Evolutionary conservation across 1,140 invertebrate species (phyloP).

Genomic region (Ruditapes philippinarum): DNA sequence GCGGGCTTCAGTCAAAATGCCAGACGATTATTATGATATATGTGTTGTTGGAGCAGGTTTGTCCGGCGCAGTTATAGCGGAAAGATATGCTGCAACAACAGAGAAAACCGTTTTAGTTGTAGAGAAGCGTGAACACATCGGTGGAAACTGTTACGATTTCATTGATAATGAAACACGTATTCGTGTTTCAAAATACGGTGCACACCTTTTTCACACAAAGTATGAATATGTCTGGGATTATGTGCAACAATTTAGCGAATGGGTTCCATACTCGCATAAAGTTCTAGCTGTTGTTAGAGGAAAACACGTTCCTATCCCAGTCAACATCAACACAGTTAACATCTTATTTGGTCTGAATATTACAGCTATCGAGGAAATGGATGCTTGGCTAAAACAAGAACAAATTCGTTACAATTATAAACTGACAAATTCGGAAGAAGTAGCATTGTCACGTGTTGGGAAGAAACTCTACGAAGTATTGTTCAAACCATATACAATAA

Average conservation of each 20-base stretch:
- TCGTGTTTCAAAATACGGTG: neutral
- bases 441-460: neutral
- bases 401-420: neutral
- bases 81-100: neutral
- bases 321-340: neutral
- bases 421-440: neutral
- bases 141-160: neutral
- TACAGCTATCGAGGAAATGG: neutral
- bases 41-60: no score
- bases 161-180: neutral
- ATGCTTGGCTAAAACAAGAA: neutral
- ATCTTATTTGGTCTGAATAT: neutral
- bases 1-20: no score
- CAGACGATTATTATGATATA: no score
- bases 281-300: neutral
- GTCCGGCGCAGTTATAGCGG: no score
- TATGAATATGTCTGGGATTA: neutral
- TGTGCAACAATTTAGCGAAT: neutral
- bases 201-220: no score
- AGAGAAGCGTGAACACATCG: neutral
- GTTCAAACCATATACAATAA: no score
- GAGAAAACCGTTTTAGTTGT: neutral
- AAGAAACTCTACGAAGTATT: neutral
- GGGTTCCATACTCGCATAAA: neutral
- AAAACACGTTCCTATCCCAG: neutral